A percentile compares a stretch with the other conserved stretches of the same genome.
Conservation (phyloP, 1,140 invertebrate genomes). For the Trichonephila clavipes region DNA sequence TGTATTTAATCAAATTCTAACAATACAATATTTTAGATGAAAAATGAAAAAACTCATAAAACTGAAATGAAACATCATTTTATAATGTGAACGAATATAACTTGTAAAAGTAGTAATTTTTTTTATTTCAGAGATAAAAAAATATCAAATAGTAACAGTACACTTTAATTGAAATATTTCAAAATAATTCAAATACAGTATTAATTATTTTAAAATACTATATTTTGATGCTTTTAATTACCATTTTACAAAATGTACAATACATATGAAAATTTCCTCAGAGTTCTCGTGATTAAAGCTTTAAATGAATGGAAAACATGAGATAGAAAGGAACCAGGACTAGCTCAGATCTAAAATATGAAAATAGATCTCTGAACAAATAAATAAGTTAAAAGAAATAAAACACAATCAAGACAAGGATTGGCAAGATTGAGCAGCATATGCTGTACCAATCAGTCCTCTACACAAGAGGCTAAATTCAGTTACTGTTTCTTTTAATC, state of each 20-base stretch:
- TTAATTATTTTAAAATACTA: too few relatives aligned
- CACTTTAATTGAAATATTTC: too few relatives aligned
- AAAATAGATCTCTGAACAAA: slow-evolving; percentile 41
- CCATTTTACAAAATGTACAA: slow-evolving; percentile 29
- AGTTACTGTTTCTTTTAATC: slow-evolving; percentile 83
- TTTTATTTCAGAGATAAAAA: too few relatives aligned
- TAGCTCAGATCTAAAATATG: slow-evolving; percentile 34
- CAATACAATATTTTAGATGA: too few relatives aligned
- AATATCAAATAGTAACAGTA: too few relatives aligned
- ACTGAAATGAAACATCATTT: too few relatives aligned
- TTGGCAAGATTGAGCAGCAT: slow-evolving; percentile 80
- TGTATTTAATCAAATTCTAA: too few relatives aligned
- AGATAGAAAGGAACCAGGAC: background rate
- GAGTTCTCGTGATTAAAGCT: background rate
- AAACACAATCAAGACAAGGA: slow-evolving; percentile 45
- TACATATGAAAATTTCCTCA: background rate
- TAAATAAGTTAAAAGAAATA: slow-evolving; percentile 10
- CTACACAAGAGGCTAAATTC: slow-evolving; percentile 84
- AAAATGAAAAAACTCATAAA: too few relatives aligned
- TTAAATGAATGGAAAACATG: background rate
- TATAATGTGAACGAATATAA: too few relatives aligned
- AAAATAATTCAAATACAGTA: too few relatives aligned
- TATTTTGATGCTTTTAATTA: background rate
- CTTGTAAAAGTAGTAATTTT: too few relatives aligned
- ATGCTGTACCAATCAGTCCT: slow-evolving; percentile 82